These are phyloP conservation scores for Pyralis farinalis DNA, from an alignment of 2,888 invertebrate species.

Conservation along the genomic window DNA sequence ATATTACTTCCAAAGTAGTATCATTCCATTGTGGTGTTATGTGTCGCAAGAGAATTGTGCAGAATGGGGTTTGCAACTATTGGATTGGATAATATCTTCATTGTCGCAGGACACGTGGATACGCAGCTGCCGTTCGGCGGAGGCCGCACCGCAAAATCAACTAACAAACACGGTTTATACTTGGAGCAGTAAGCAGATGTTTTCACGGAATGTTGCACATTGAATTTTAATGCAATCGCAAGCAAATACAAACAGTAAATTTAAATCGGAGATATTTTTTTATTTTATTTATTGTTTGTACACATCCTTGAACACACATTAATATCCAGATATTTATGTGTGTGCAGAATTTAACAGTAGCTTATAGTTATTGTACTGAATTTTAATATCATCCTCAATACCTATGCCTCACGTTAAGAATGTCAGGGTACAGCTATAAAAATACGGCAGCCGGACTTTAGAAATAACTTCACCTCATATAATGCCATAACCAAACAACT, in stretches of 20 bases:
- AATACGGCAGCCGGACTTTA: no score
- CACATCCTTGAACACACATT: no score
- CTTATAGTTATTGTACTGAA: no score
- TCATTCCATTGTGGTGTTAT: slow-evolving; percentile 4
- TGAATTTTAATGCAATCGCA: slow-evolving; percentile 16
- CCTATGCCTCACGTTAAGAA: no score
- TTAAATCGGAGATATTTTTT: background rate
- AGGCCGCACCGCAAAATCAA: slow-evolving; percentile 10
- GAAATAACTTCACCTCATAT: no score
- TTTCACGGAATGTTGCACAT: slow-evolving; percentile 18
- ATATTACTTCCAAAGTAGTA: background rate
- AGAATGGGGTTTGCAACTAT: slow-evolving; percentile 32
- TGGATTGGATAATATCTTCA: slow-evolving; percentile 35
- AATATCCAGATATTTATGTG: no score
- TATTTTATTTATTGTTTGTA: no score
- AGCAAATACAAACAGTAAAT: slow-evolving; percentile 5
- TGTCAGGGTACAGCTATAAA: no score
- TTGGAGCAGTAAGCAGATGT: slow-evolving; percentile 18
- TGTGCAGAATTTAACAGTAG: no score
- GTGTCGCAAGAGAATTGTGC: slow-evolving; percentile 33
- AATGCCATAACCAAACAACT: no score
- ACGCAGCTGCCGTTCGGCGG: slow-evolving; percentile 18
- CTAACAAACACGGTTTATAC: slow-evolving; percentile 10
- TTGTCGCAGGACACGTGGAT: slow-evolving; percentile 27
- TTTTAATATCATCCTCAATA: no score